phyloP scores from a whole-genome alignment of 2,797 vertebrate genomes.

The Aulostomus chinensis region DNA sequence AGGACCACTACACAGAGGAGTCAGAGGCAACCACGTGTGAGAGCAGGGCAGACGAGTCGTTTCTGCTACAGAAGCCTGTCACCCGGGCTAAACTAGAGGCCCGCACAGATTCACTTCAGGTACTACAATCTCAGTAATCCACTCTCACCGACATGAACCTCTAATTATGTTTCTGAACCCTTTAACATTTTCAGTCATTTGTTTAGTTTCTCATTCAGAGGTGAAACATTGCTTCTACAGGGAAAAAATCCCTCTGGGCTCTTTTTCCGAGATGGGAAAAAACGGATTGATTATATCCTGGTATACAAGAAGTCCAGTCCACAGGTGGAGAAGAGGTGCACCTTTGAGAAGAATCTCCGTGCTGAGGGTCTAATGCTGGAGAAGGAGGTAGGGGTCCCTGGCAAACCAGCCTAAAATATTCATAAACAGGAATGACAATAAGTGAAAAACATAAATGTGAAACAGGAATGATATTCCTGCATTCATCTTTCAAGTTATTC shows the following conservation, averaged over 20 bases:
- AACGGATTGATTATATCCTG: slow-evolving; percentile 96
- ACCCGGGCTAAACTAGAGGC: slow-evolving; percentile 83
- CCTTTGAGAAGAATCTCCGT: slow-evolving; percentile 96
- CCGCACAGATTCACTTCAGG: slow-evolving; percentile 83
- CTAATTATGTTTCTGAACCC: not conserved
- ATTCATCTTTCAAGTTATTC: not conserved
- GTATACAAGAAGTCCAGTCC: slow-evolving; percentile 96
- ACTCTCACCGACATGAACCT: not conserved
- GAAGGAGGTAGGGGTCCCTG: slow-evolving; percentile 85
- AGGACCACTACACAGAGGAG: slow-evolving; percentile 85
- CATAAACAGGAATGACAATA: too few species aligned
- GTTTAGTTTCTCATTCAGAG: not conserved
- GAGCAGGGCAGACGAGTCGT: slow-evolving; percentile 84
- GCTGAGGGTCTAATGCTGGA: slow-evolving; percentile 97
- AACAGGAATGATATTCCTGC: too few species aligned
- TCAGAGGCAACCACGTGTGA: slow-evolving; percentile 87
- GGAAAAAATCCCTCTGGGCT: slow-evolving; percentile 85
- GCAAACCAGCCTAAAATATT: not conserved
- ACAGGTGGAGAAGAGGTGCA: slow-evolving; percentile 95
- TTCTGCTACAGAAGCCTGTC: slow-evolving; percentile 86
- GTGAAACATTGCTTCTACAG: slow-evolving; percentile 43
- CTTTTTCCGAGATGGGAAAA: slow-evolving; percentile 96
- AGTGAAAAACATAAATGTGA: too few species aligned
- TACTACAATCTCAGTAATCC: slow-evolving; percentile 52
- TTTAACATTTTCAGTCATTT: not conserved